Evolutionary conservation across 1,140 invertebrate species (phyloP).

Genomic region (Psilanteris sp.): DNA sequence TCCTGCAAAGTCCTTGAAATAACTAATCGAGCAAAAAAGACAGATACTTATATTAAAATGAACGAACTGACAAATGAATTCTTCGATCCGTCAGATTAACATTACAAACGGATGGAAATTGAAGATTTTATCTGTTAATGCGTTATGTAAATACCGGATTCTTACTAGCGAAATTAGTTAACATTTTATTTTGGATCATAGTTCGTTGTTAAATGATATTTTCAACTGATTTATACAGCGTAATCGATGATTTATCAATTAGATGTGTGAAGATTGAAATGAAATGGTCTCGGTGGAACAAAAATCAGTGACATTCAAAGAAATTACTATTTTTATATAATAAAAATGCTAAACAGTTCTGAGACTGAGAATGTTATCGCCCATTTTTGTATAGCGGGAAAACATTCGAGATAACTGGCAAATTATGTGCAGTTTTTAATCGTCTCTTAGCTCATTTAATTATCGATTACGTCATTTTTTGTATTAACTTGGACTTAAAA

Average conservation of each 20-base stretch:
- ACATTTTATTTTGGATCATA: too few relatives aligned
- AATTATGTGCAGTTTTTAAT: constrained; percentile 33
- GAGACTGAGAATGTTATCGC: constrained; percentile 24
- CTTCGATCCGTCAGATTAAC: constrained; percentile 10
- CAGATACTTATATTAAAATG: constrained; percentile 6
- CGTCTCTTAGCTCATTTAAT: constrained; percentile 15
- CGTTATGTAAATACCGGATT: neutral
- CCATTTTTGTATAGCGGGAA: constrained; percentile 3
- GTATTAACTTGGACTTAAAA: too few relatives aligned
- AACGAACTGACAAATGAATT: constrained; percentile 18
- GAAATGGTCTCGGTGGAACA: constrained; percentile 1
- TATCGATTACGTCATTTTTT: constrained; percentile 15
- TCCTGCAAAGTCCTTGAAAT: constrained; percentile 20
- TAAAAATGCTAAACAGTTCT: constrained; percentile 19
- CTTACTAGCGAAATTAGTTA: too few relatives aligned
- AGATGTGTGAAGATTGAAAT: neutral
- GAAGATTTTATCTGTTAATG: constrained; percentile 19
- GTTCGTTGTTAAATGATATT: too few relatives aligned
- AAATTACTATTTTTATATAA: constrained; percentile 4
- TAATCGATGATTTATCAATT: neutral
- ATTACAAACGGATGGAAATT: constrained; percentile 22
- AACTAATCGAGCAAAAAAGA: constrained; percentile 1
- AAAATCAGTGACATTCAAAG: neutral
- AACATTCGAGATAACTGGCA: constrained; percentile 11
- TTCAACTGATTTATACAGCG: too few relatives aligned